phyloP scores from a whole-genome alignment of 2,888 invertebrate species.

The Noctua janthe region DNA sequence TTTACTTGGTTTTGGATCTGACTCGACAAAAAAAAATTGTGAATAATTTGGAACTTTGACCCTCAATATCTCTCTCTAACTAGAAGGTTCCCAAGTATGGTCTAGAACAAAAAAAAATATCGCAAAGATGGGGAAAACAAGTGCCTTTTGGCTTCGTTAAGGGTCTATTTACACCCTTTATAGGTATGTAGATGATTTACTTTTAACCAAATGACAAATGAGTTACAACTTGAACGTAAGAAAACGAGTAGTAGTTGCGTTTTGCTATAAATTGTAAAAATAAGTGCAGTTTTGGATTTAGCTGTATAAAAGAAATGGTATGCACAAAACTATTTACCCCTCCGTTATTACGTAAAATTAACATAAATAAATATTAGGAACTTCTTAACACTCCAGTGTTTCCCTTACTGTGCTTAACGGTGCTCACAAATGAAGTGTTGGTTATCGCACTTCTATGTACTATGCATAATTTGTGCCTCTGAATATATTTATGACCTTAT shows the following conservation, averaged over 20 bases:
- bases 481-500: conserved; percentile 46
- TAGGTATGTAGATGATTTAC: not conserved
- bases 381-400: conserved; percentile 47
- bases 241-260: not conserved
- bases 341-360: conserved; percentile 49
- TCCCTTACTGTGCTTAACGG: conserved; percentile 39
- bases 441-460: conserved; percentile 54
- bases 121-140: too few species aligned
- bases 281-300: not conserved
- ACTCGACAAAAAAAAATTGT: not conserved
- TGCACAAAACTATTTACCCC: conserved; percentile 17
- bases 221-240: not conserved
- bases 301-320: not conserved
- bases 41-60: too few species aligned
- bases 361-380: conserved; percentile 57
- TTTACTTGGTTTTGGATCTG: conserved; percentile 12
- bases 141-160: too few species aligned
- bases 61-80: too few species aligned
- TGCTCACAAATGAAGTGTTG: conserved; percentile 46
- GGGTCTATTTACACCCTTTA: too few species aligned
- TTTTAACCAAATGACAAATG: not conserved
- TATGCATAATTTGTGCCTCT: conserved; percentile 25
- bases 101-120: too few species aligned
- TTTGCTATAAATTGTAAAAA: not conserved
- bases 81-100: too few species aligned